Evolutionary conservation across 2,113 vertebrate genomes (phyloP).

Genomic region (Sialia sialis): DNA sequence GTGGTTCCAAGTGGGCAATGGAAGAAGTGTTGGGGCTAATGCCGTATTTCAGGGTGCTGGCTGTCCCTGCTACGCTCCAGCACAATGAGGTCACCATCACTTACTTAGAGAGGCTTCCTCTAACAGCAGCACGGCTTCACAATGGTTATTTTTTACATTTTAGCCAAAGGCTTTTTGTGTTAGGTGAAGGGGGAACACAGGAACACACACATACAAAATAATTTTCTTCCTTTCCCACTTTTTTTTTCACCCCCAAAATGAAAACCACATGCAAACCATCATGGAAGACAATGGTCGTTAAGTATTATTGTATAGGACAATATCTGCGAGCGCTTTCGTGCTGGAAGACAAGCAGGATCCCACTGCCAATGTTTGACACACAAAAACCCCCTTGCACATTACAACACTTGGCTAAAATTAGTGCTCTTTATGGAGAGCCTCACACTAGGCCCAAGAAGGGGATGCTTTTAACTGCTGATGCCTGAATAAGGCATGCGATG

Average conservation of each 20-base stretch:
- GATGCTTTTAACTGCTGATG: not conserved
- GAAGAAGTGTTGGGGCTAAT: conserved; percentile 17
- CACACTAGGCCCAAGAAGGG: not conserved
- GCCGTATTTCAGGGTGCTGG: conserved; percentile 1
- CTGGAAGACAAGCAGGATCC: conserved; percentile 46
- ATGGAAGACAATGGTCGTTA: conserved; percentile 14
- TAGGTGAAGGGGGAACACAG: conserved; percentile 31
- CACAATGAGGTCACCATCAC: conserved; percentile 27
- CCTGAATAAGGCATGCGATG: not conserved
- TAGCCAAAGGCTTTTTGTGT: not conserved
- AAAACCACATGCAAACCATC: conserved; percentile 46
- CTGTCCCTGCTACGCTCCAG: not conserved
- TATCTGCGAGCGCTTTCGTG: not conserved
- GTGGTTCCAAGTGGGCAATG: not conserved
- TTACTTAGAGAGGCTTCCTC: conserved; percentile 20
- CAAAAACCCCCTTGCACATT: not conserved
- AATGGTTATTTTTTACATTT: conserved; percentile 17
- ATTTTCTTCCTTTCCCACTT: not conserved
- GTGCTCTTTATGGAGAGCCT: not conserved
- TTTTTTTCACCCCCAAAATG: not conserved
- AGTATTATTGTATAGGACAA: conserved; percentile 31
- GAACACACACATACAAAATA: not conserved
- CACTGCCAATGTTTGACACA: conserved; percentile 43
- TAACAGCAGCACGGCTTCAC: conserved; percentile 31
- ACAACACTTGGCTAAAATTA: conserved; percentile 43